Evolutionary conservation across 92 coral and sea anemone genomes (phyloP).

Genomic region (Virgularia gustaviana): DNA sequence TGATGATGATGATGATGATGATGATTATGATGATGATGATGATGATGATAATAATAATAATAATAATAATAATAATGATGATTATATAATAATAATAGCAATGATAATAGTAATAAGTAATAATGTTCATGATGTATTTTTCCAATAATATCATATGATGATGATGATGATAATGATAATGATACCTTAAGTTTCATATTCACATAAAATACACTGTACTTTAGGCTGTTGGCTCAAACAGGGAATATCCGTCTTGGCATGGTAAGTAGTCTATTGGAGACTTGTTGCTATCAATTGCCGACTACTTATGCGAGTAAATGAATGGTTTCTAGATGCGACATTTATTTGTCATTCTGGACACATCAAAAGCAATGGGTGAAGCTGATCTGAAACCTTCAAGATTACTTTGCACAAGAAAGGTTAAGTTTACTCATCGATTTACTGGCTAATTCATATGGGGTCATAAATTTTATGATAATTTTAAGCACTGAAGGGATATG

Average conservation of each 20-base stretch:
- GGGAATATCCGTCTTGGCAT: conserved; percentile 96
- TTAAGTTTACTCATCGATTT: too few species aligned
- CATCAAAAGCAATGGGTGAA: conserved; percentile 92
- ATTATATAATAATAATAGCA: too few species aligned
- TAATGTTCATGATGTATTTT: not conserved
- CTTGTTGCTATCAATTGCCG: not conserved
- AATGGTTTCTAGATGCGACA: conserved; percentile 77
- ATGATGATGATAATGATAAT: not conserved
- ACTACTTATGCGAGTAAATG: conserved; percentile 15
- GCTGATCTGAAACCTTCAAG: conserved; percentile 92
- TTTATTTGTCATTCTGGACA: conserved; percentile 74
- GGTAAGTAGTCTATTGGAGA: conserved; percentile 49
- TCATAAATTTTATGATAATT: not conserved
- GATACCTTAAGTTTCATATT: not conserved
- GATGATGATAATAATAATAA: too few species aligned
- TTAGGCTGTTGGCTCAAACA: conserved; percentile 74
- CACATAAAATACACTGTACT: not conserved
- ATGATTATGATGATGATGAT: too few species aligned
- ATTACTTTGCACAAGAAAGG: conserved; percentile 72
- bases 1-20: too few species aligned
- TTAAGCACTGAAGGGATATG: not conserved
- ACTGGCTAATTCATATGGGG: too few species aligned
- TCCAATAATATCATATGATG: not conserved
- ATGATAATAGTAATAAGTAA: not conserved
- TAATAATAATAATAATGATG: not conserved